Conservation (phyloP, 2,888 invertebrate genomes). For the Arrhopalites spinosus region DNA sequence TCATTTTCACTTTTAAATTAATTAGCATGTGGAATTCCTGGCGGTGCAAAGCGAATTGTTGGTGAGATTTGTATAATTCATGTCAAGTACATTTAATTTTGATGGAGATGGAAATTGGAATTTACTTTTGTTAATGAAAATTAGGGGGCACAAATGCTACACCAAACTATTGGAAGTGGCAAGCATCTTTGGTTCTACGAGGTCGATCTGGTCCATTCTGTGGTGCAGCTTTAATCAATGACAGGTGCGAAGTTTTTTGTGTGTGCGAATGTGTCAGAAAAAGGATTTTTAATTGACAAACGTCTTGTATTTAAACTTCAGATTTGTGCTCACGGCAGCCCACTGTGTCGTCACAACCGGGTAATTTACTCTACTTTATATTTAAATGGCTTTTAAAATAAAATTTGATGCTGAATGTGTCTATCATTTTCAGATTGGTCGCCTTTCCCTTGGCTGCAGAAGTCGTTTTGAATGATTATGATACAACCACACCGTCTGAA, state of each 20-base stretch:
- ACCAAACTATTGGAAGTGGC: constrained; percentile 51
- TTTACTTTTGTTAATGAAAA: no score
- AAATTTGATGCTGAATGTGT: no score
- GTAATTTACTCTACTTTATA: no score
- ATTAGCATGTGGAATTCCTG: constrained; percentile 53
- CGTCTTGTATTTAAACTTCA: constrained; percentile 27
- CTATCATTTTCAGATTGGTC: no score
- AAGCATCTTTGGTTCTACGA: constrained; percentile 44
- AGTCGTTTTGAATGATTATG: constrained; percentile 50
- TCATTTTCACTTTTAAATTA: no score
- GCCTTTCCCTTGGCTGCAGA: constrained; percentile 46
- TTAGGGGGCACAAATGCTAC: constrained; percentile 44
- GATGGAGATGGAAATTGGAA: no score
- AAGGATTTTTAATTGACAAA: constrained; percentile 7
- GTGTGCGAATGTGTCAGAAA: neutral
- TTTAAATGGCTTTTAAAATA: no score
- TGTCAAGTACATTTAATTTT: no score
- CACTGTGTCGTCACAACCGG: constrained; percentile 45
- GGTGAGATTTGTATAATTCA: no score
- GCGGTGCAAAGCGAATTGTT: constrained; percentile 43
- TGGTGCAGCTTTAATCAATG: constrained; percentile 39
- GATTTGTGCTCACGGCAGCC: constrained; percentile 35
- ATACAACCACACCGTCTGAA: constrained; percentile 42
- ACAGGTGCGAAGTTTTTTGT: constrained; percentile 10
- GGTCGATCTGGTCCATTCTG: constrained; percentile 47